These are phyloP conservation scores for Eremobia ochroleuca DNA, from an alignment of 2,888 invertebrate genomes.

Conservation along the genomic window DNA sequence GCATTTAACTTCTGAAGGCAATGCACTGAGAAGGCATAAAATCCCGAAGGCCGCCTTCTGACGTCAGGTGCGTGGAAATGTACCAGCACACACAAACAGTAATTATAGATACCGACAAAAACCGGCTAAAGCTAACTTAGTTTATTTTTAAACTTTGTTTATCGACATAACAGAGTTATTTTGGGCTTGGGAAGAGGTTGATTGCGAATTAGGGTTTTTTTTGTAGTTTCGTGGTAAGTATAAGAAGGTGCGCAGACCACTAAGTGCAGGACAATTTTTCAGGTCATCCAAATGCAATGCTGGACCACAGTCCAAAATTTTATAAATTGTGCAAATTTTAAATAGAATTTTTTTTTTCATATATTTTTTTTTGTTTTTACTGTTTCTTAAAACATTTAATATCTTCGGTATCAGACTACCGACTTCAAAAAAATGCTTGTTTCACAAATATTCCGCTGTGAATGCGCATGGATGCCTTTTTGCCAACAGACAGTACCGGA, in stretches of 20 bases:
- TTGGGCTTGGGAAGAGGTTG: not conserved
- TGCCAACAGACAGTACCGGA: not conserved
- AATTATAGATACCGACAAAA: constrained; percentile 16
- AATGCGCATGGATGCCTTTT: constrained; percentile 2
- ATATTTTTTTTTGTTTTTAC: too few species aligned
- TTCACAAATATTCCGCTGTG: not conserved
- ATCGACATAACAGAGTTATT: not conserved
- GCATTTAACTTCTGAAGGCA: not conserved
- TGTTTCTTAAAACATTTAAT: not conserved
- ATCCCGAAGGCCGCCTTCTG: constrained; percentile 19
- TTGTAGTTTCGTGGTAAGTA: not conserved
- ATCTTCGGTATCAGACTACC: not conserved
- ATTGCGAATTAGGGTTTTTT: not conserved
- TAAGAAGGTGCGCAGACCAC: constrained; percentile 8
- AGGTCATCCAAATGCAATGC: not conserved
- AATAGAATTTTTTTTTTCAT: too few species aligned
- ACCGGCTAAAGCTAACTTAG: not conserved
- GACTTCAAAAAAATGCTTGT: not conserved
- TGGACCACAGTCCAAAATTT: too few species aligned
- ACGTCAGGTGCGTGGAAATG: constrained; percentile 50
- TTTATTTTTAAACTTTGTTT: constrained; percentile 41
- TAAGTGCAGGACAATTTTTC: not conserved
- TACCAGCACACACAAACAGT: constrained; percentile 28
- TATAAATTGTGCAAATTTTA: too few species aligned
- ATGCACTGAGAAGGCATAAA: not conserved